These are phyloP conservation scores for Pheosia tremula DNA, from an alignment of 2,888 invertebrate genomes.

Conservation along the genomic window DNA sequence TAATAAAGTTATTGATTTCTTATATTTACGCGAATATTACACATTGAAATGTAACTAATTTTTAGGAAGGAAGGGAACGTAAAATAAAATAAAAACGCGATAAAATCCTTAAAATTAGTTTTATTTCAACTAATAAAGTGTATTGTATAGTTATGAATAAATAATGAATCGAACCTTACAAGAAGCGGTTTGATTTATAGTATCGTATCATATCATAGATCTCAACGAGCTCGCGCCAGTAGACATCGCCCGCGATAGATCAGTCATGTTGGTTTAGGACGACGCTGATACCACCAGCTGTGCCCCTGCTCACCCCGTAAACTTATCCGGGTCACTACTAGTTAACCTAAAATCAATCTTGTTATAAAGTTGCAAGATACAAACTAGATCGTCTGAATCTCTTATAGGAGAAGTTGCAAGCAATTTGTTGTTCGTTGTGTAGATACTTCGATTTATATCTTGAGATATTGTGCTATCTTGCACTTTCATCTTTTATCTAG, in stretches of 20 bases:
- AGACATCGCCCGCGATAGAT: slow-evolving; percentile 25
- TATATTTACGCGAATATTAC: too few species aligned
- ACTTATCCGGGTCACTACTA: slow-evolving; percentile 22
- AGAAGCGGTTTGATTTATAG: not conserved
- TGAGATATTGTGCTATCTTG: slow-evolving; percentile 48
- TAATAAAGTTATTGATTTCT: too few species aligned
- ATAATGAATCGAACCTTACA: not conserved
- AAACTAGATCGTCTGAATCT: slow-evolving; percentile 11
- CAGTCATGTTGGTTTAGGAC: slow-evolving; percentile 46
- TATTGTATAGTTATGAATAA: not conserved
- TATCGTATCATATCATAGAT: not conserved
- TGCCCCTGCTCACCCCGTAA: slow-evolving; percentile 25
- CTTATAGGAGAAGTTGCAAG: slow-evolving; percentile 35
- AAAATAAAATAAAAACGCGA: too few species aligned
- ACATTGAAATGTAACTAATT: too few species aligned
- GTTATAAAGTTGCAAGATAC: slow-evolving; percentile 15
- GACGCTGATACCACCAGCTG: slow-evolving; percentile 39
- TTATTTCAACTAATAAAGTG: too few species aligned
- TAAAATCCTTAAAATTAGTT: too few species aligned
- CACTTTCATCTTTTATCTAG: slow-evolving; percentile 30
- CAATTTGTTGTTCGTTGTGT: slow-evolving; percentile 41
- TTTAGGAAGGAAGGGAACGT: too few species aligned
- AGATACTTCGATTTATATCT: slow-evolving; percentile 54
- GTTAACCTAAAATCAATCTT: slow-evolving; percentile 26
- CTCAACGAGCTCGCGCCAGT: slow-evolving; percentile 6